These are phyloP conservation scores for Enteromius mattozi DNA, from an alignment of 2,797 vertebrate genomes.

Conservation along the genomic window DNA sequence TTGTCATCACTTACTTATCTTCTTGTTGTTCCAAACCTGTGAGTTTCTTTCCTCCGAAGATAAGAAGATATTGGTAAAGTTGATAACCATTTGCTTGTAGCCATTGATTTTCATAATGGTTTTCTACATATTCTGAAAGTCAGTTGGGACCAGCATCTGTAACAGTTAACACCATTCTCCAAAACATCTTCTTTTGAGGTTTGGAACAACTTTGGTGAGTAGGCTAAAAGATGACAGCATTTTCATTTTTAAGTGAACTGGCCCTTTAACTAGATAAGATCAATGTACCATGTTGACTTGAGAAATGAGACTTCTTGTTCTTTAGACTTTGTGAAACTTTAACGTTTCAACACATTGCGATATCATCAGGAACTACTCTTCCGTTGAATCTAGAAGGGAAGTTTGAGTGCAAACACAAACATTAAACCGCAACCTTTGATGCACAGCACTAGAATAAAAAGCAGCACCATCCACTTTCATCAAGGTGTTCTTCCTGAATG, in stretches of 20 bases:
- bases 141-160: not conserved
- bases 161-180: not conserved
- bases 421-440: not conserved
- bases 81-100: not conserved
- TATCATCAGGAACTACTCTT: conserved; percentile 11
- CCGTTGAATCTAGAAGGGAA: not conserved
- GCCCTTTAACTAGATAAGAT: conserved; percentile 30
- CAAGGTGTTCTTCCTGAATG: conserved; percentile 13
- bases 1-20: not conserved
- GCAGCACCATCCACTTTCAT: not conserved
- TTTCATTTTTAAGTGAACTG: not conserved
- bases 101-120: not conserved
- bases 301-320: not conserved
- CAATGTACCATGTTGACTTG: not conserved
- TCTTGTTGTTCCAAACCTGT: not conserved
- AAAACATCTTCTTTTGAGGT: not conserved
- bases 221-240: not conserved
- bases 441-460: too few species aligned
- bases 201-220: not conserved
- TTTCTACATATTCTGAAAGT: not conserved
- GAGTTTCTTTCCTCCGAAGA: not conserved
- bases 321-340: not conserved
- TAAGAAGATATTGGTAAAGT: not conserved
- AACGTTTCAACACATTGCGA: not conserved
- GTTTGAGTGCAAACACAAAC: not conserved